phyloP scores from a whole-genome alignment of 1,140 invertebrate genomes.

The Leptonema lineaticorne region DNA sequence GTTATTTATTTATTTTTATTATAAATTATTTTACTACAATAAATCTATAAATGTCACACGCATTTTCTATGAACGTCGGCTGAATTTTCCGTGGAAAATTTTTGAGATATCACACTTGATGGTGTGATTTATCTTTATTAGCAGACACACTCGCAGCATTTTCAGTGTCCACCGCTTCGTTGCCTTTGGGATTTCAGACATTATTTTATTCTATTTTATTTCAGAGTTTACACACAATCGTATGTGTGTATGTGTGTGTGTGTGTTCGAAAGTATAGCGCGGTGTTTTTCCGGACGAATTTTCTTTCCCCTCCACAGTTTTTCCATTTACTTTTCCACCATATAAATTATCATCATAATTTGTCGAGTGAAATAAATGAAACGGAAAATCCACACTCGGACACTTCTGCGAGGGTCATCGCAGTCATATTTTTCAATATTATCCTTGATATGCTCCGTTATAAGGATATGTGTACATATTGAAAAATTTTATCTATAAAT shows the following conservation, averaged over 20 bases:
- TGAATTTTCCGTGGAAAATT: no score
- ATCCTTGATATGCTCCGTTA: no score
- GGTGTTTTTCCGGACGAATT: neutral
- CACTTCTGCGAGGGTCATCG: neutral
- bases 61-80: no score
- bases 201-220: neutral
- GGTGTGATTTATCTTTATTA: conserved; percentile 16
- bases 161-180: neutral
- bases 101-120: neutral
- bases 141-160: neutral
- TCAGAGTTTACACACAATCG: neutral
- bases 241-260: no score
- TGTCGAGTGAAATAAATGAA: neutral
- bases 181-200: neutral
- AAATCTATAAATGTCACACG: no score
- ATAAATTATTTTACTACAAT: no score
- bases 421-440: no score
- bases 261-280: no score
- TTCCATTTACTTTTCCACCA: neutral
- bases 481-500: no score
- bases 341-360: conserved; percentile 2
- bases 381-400: neutral
- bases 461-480: no score
- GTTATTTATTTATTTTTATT: no score
- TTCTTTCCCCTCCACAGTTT: neutral